Percentiles rank a stretch among this genome's conserved stretches.
Conservation (phyloP, 2,888 invertebrate species). For the Terebella lapidaria region DNA sequence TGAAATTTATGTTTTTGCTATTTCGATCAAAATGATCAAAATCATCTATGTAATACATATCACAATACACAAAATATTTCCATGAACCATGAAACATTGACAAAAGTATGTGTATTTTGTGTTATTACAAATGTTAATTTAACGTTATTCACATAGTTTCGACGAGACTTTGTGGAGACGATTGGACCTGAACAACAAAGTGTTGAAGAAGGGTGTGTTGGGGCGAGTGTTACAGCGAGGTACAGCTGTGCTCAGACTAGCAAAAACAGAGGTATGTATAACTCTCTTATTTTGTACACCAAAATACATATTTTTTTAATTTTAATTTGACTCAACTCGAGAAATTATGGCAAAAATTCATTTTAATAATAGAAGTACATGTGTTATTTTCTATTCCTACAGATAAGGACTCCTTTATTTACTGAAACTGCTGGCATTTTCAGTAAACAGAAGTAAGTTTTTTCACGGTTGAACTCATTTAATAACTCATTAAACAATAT, state of each 20-base stretch:
- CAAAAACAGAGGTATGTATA: slow-evolving; percentile 70
- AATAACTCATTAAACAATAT: not conserved
- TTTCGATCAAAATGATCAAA: too few relatives aligned
- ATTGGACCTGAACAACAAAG: slow-evolving; percentile 69
- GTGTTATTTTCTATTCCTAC: not conserved
- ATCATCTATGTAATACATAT: too few relatives aligned
- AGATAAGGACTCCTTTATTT: not conserved
- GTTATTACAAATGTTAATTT: too few relatives aligned
- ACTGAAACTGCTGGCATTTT: not conserved
- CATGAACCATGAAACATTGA: not conserved
- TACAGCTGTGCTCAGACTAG: slow-evolving; percentile 71
- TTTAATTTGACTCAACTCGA: not conserved
- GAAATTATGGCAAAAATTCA: not conserved
- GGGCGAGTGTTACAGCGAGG: slow-evolving; percentile 73
- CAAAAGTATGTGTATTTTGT: not conserved
- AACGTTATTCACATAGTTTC: slow-evolving; percentile 48
- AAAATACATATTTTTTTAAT: too few relatives aligned
- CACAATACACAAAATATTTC: not conserved
- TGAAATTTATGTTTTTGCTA: not conserved
- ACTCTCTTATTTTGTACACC: too few relatives aligned
- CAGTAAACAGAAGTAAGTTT: not conserved
- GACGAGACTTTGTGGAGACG: slow-evolving; percentile 85
- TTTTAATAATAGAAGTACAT: too few relatives aligned
- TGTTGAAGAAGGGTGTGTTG: slow-evolving; percentile 65
- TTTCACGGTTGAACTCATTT: too few relatives aligned